Evolutionary conservation across 1,140 invertebrate genomes (phyloP), one percentile per base, ranked within the genome.

Genomic region (Helicoverpa armigera): DNA sequence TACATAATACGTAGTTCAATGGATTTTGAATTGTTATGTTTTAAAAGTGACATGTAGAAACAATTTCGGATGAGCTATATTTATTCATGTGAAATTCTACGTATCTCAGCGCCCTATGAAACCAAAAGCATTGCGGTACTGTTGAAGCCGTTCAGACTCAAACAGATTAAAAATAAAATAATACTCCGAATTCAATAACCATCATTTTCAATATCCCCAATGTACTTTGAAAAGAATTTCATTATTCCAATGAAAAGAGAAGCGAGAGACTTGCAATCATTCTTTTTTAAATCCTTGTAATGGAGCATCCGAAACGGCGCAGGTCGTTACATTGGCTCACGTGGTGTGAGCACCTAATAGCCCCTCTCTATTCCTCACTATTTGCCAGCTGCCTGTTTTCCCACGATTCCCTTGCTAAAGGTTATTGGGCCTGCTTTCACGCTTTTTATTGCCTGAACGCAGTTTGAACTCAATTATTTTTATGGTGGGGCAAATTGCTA

Each of bases 381-480:
- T 89, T 88, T 86, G 86, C 80, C 92, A 92, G 91, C 87, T 94
- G 93, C 76, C 85, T 78, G 65, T 74, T 86, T 91, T 94, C 92
- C 91, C 92, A 93, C 92, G 92, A 87, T 88, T 87, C 87, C 90
- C 86, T 86, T 82, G 83, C 87, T 89, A 91, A 92, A 93, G 90
- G 93, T 93, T 94, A 94, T 93, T 92, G 90, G 91, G 89, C 90
- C 88, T 90, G 90, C 90, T 92, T 94, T 92, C 90, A 94, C 90
- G 90, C 90, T 93, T 94, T 94, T 94, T 94, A 94, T 93, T 93
- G 93, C 93, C 89, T 89, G 84, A 90, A 93, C 92, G 90, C 92
- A 93, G 91, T 95, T 94, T 94, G 90, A 94, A 95, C 93, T 95
- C 92, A 95, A 95, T 95, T 95, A 95, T 94, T 95, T 95, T 94